Percentiles rank a stretch among this genome's conserved stretches.
phyloP scores from a whole-genome alignment of 2,113 vertebrate genomes.

The Cichladusa arquata region DNA sequence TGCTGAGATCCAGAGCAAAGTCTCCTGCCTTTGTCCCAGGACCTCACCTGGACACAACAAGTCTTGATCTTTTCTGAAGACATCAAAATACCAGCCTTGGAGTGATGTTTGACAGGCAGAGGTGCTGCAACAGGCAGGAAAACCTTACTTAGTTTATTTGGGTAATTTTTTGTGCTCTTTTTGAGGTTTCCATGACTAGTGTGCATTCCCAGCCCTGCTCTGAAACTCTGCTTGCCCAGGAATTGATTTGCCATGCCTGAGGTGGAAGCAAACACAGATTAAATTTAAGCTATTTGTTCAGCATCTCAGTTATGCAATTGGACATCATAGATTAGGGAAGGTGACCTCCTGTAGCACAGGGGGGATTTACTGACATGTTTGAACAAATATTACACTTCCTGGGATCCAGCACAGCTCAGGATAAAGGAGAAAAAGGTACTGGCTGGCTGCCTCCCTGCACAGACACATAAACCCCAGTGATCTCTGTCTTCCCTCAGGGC shows the following conservation, averaged over 20 bases:
- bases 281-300: conserved; percentile 66
- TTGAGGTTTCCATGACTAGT: background rate
- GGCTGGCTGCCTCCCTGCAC: background rate
- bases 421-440: background rate
- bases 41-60: background rate
- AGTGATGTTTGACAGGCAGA: background rate
- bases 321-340: conserved; percentile 49
- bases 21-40: background rate
- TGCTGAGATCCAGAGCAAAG: background rate
- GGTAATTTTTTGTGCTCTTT: background rate
- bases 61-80: background rate
- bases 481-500: background rate
- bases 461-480: background rate
- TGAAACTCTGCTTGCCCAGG: background rate
- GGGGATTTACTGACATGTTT: conserved; percentile 30
- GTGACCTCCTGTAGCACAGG: conserved; percentile 40
- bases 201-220: background rate
- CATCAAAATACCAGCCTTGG: rapidly evolving
- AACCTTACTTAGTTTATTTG: background rate
- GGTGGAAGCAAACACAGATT: conserved; percentile 58
- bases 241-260: conserved; percentile 39
- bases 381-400: conserved; percentile 17
- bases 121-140: background rate
- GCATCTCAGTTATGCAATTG: conserved; percentile 51
- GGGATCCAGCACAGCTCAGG: background rate